Conservation (phyloP, 1,140 invertebrate genomes). For the Chlorops oryzae region DNA sequence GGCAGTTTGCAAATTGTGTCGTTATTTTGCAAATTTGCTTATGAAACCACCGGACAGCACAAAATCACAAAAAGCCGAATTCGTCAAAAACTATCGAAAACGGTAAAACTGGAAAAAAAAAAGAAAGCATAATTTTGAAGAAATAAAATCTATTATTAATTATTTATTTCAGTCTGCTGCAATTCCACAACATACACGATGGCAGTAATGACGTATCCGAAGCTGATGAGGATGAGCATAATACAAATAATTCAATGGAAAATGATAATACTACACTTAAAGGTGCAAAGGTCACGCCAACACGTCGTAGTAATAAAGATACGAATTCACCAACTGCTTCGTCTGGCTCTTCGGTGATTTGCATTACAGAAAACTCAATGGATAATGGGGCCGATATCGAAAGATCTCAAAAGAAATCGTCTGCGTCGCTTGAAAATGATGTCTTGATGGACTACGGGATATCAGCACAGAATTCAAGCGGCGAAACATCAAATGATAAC, state of each 20-base stretch:
- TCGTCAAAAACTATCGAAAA: constrained; percentile 62
- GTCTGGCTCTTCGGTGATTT: constrained; percentile 10
- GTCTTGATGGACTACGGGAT: constrained; percentile 21
- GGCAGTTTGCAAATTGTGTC: constrained; percentile 72
- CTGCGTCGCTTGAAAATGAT: constrained; percentile 6
- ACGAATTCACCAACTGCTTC: constrained; percentile 10
- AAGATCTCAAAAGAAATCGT: background rate
- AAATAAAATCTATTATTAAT: background rate
- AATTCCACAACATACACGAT: constrained; percentile 63
- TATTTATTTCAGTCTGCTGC: constrained; percentile 55
- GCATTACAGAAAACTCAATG: too few species aligned
- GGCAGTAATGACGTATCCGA: constrained; percentile 52
- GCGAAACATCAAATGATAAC: constrained; percentile 21
- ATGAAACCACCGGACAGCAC: constrained; percentile 54
- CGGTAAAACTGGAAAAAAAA: constrained; percentile 47
- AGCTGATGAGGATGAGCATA: constrained; percentile 31
- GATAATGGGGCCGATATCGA: background rate
- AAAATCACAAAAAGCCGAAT: constrained; percentile 55
- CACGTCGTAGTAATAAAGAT: constrained; percentile 4
- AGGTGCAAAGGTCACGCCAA: background rate
- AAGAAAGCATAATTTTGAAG: background rate
- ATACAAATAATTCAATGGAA: constrained; percentile 30
- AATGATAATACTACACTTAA: constrained; percentile 1
- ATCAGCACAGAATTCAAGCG: constrained; percentile 31
- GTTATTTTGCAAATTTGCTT: constrained; percentile 65